phyloP scores from a whole-genome alignment of 2,113 vertebrate species.

The Anas platyrhynchos region DNA sequence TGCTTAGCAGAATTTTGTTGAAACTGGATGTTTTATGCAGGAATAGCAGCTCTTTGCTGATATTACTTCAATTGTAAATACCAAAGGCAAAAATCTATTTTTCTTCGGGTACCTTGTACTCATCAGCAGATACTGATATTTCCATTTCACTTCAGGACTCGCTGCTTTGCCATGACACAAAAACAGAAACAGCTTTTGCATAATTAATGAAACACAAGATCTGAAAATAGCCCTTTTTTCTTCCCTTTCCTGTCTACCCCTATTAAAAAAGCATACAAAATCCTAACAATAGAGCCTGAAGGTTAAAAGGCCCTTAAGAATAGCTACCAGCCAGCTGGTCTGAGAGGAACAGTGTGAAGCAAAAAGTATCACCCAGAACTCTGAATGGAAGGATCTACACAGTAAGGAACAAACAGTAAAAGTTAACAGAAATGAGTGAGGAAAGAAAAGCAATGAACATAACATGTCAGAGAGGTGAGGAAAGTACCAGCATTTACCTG shows the following conservation, averaged over 20 bases:
- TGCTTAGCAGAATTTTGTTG: neutral
- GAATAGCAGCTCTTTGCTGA: neutral
- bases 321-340: neutral
- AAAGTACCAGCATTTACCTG: neutral
- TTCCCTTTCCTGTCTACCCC: neutral
- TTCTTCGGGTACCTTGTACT: neutral
- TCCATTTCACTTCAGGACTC: neutral
- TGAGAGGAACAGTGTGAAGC: neutral
- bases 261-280: slow-evolving; percentile 27
- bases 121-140: neutral
- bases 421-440: neutral
- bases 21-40: neutral
- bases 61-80: neutral
- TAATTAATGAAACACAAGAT: slow-evolving; percentile 22
- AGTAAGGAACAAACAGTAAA: neutral
- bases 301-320: neutral
- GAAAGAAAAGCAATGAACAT: neutral
- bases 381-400: neutral
- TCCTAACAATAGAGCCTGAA: slow-evolving; percentile 13
- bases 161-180: neutral
- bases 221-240: slow-evolving; percentile 29
- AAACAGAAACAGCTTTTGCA: slow-evolving; percentile 41
- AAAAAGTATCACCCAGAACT: neutral
- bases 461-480: neutral
- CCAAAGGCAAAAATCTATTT: neutral